These are phyloP conservation scores for Acanthopleura granulata DNA, from an alignment of 2,888 invertebrate species.

Conservation along the genomic window DNA sequence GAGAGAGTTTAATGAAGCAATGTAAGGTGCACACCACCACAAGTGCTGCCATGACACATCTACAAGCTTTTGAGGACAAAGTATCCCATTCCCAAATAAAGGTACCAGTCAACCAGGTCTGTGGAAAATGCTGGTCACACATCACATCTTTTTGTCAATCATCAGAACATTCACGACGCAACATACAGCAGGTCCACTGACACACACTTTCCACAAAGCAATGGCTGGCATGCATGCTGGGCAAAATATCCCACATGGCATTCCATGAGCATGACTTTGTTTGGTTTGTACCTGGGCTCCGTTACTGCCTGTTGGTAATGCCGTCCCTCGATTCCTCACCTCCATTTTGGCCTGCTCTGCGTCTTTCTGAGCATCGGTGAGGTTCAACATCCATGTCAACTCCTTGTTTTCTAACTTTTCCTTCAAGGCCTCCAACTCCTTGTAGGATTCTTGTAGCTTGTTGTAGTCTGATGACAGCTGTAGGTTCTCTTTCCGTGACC, in stretches of 20 bases:
- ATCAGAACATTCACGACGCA: no score
- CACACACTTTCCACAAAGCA: no score
- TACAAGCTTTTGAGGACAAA: no score
- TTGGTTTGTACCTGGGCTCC: constrained; percentile 4
- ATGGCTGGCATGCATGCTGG: no score
- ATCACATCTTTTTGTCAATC: background rate
- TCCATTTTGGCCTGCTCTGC: constrained; percentile 56
- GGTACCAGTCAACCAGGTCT: constrained; percentile 18
- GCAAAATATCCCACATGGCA: no score
- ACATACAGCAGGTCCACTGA: no score
- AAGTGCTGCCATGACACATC: no score
- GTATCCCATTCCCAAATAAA: background rate
- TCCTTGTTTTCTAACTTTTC: constrained; percentile 65
- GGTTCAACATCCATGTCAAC: constrained; percentile 58
- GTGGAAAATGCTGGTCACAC: background rate
- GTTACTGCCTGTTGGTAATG: background rate
- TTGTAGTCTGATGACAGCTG: constrained; percentile 66
- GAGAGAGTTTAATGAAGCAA: no score
- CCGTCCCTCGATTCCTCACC: constrained; percentile 45
- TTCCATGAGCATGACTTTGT: background rate
- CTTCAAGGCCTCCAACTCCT: constrained; percentile 65
- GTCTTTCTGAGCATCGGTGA: constrained; percentile 53
- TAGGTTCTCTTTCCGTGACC: constrained; percentile 66
- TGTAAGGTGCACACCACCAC: no score
- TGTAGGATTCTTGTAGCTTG: constrained; percentile 67